These are phyloP conservation scores for Oceanites oceanicus DNA, from an alignment of 2,113 vertebrate species.

Conservation along the genomic window DNA sequence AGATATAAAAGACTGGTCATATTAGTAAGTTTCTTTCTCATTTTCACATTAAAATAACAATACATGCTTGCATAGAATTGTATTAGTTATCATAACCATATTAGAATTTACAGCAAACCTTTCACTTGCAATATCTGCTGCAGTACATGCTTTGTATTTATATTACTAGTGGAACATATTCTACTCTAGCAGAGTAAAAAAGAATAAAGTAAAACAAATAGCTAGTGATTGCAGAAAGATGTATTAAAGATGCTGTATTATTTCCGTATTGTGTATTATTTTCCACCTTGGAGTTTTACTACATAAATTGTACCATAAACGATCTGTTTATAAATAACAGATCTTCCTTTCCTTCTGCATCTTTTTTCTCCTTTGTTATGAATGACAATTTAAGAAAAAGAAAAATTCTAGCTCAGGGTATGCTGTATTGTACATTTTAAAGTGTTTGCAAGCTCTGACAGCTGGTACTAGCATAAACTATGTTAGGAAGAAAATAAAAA, in stretches of 20 bases:
- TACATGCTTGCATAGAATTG: neutral
- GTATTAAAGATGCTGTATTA: neutral
- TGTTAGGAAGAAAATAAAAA: neutral
- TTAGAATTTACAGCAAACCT: neutral
- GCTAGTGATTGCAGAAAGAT: neutral
- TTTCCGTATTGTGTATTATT: neutral
- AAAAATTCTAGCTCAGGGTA: neutral
- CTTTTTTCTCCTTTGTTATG: neutral
- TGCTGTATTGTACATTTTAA: neutral
- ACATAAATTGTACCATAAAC: neutral
- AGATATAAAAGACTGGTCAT: neutral
- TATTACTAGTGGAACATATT: neutral
- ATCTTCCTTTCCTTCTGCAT: neutral
- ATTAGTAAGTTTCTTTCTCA: neutral
- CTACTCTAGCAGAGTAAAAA: neutral
- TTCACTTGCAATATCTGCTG: neutral
- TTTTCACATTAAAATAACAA: neutral
- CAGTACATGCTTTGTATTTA: neutral
- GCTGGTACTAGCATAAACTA: neutral
- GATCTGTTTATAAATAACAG: neutral
- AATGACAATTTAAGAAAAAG: neutral
- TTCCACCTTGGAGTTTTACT: neutral
- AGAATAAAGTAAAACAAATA: neutral
- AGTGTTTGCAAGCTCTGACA: neutral
- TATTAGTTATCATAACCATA: neutral